These are phyloP conservation scores for Heliconius sara DNA, from an alignment of 2,888 invertebrate species.

Conservation along the genomic window DNA sequence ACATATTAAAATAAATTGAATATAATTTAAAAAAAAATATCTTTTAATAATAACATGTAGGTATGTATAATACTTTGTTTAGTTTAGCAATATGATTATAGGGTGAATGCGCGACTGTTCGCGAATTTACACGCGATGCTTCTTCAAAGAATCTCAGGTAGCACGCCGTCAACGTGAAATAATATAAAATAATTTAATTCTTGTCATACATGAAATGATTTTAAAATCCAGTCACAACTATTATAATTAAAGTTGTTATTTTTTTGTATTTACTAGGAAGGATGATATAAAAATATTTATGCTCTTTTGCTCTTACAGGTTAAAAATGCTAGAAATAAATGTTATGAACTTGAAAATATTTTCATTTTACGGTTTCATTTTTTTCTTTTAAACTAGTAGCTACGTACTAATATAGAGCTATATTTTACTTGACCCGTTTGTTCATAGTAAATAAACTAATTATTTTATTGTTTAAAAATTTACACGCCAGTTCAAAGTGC, in stretches of 20 bases:
- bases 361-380: neutral
- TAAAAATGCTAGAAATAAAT: neutral
- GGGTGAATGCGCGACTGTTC: constrained; percentile 35
- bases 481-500: neutral
- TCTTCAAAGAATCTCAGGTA: constrained; percentile 78
- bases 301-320: neutral
- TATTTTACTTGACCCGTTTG: neutral
- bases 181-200: constrained; percentile 32
- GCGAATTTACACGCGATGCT: constrained; percentile 65
- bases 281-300: neutral
- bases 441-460: neutral
- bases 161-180: constrained; percentile 44
- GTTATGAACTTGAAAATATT: neutral
- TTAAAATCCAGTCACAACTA: neutral
- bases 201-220: constrained; percentile 29
- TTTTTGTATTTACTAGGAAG: neutral
- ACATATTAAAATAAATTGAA: neutral
- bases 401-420: no score
- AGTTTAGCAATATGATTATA: constrained; percentile 43
- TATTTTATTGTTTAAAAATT: neutral
- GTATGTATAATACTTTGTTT: constrained; percentile 34
- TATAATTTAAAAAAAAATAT: constrained; percentile 16
- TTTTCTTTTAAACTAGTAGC: neutral
- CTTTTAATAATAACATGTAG: constrained; percentile 31
- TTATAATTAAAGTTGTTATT: neutral